Evolutionary conservation across 2,888 invertebrate genomes (phyloP), one percentile per base, ranked within the genome.

Genomic region (Phragmatobia fuliginosa): DNA sequence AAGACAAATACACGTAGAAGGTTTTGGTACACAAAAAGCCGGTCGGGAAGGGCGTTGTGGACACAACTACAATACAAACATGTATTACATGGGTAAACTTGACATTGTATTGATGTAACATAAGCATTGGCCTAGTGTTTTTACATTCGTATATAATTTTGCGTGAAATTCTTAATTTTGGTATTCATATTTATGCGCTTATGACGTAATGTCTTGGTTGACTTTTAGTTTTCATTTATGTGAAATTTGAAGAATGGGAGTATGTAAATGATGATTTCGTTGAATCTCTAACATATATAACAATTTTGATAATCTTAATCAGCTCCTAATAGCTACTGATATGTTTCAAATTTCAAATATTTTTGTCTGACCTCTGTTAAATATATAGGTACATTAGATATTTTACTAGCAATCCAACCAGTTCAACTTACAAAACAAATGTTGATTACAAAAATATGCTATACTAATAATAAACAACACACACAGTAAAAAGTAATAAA

Each of bases 1-100:
- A 84, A 87, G 83, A 84, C 83, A 91, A 90, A 91, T 84, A 91
- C 77, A 87, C 83, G 82, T 77, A 78, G 81, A 84, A 84, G 84
- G 85, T 88, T 87, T 56, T 81, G 86, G 86, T 89, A 88, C 80
- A 88, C 88, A 88, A 72, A 84, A 77, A 84, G 79, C 83, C 84
- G 85, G 84, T 84, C 81, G 83, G 84, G 80, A 84, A 86, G 84
- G 86, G 85, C 86, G 78, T 72, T 88, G 88, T 89, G 80, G 86
- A 88, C 86, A 88, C 78, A 85, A 82, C 76, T 64, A 78, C 83
- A 84, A 77, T 78, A 82, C 77, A 87, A 87, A 88, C 84, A 81
- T 70, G 72, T 81, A 78, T 82, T 83, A 86, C 83, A 85, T 82
- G 82, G 81, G 87, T 85, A 82, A 86, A 88, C 83, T 84, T 80